Evolutionary conservation across 2,888 invertebrate species (phyloP).

Genomic region (Callyntrura guangdongensis): DNA sequence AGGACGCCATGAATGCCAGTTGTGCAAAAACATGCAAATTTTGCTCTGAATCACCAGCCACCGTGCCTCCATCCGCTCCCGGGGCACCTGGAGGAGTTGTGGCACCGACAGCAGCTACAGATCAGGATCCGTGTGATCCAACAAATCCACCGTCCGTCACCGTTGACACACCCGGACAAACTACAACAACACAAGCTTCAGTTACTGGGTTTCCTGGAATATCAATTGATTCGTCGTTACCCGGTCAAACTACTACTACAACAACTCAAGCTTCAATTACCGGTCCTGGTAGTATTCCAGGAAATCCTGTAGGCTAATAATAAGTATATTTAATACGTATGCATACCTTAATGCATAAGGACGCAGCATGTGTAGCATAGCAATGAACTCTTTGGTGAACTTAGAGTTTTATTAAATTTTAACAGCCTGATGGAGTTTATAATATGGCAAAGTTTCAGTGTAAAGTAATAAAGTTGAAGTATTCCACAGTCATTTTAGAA

Average conservation of each 20-base stretch:
- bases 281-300: constrained; percentile 11
- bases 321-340: neutral
- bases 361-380: too few relatives aligned
- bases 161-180: constrained; percentile 47
- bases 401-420: too few relatives aligned
- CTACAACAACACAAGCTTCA: constrained; percentile 31
- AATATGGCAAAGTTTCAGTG: too few relatives aligned
- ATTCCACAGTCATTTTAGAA: too few relatives aligned
- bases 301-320: constrained; percentile 29
- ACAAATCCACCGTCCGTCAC: constrained; percentile 66
- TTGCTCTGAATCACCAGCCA: constrained; percentile 63
- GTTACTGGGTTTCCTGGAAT: constrained; percentile 9
- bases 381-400: too few relatives aligned
- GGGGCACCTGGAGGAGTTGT: constrained; percentile 33
- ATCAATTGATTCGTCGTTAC: neutral
- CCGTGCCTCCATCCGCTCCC: neutral
- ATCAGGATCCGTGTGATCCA: constrained; percentile 65
- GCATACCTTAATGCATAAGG: too few relatives aligned
- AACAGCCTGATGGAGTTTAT: too few relatives aligned
- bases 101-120: constrained; percentile 44
- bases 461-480: too few relatives aligned
- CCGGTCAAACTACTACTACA: constrained; percentile 65
- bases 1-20: constrained; percentile 68
- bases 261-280: constrained; percentile 57
- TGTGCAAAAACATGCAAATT: constrained; percentile 72